Conservation (phyloP, 2,113 vertebrate genomes). For the Ranitomeya imitator region DNA sequence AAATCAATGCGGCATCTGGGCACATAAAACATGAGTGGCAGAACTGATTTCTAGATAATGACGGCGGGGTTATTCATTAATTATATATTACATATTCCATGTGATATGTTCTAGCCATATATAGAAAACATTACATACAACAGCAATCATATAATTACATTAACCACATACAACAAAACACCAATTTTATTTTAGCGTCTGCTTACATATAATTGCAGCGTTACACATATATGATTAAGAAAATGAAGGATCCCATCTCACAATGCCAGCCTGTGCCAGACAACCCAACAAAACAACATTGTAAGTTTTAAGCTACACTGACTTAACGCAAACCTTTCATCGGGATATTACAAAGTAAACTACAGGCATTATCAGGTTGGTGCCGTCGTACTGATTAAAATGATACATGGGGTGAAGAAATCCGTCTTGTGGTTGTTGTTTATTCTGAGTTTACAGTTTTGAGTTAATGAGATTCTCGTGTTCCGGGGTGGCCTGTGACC, state of each 20-base stretch:
- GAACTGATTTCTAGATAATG: background rate
- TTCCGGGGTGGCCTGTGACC: no score
- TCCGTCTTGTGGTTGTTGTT: no score
- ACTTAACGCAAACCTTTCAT: no score
- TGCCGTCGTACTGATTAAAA: no score
- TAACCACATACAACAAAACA: background rate
- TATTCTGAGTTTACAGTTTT: no score
- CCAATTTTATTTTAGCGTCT: background rate
- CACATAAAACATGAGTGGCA: background rate
- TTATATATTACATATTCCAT: slow-evolving; percentile 7
- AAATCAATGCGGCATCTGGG: background rate
- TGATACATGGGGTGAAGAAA: no score
- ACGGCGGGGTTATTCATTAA: slow-evolving; percentile 13
- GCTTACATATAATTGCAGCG: background rate
- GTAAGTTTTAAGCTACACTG: no score
- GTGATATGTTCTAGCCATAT: background rate
- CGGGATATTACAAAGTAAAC: no score
- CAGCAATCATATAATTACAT: slow-evolving; percentile 2
- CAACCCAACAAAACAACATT: background rate
- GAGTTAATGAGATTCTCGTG: no score
- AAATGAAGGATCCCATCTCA: background rate
- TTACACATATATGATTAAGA: background rate
- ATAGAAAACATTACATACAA: background rate
- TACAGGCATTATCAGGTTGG: no score
- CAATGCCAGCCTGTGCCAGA: background rate